A percentile compares a stretch with the other conserved stretches of the same genome.
phyloP scores from a whole-genome alignment of 2,888 invertebrate genomes.

The Phyto melanocephala region DNA sequence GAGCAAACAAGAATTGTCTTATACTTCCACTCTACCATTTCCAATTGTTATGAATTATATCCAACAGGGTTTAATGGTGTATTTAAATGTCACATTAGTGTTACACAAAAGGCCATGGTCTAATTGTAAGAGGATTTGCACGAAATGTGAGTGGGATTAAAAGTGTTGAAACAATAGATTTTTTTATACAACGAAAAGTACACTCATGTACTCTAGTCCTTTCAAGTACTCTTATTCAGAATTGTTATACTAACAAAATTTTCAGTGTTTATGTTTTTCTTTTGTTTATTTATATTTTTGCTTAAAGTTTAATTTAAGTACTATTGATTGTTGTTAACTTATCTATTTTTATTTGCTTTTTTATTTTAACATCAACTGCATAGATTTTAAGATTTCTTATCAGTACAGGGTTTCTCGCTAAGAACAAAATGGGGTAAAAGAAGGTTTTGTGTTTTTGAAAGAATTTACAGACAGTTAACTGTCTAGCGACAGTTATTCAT shows the following conservation, averaged over 20 bases:
- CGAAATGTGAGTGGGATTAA: conserved; percentile 39
- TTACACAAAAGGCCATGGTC: conserved; percentile 55
- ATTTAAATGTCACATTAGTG: conserved; percentile 58
- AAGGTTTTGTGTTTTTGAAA: too few species aligned
- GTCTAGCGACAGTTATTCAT: too few species aligned
- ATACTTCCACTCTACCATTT: neutral
- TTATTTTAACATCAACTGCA: neutral
- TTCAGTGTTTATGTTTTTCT: neutral
- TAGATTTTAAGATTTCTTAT: conserved; percentile 4
- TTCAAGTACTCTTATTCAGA: too few species aligned
- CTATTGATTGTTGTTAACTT: neutral
- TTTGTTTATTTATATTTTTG: neutral
- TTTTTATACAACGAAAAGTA: neutral
- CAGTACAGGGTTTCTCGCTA: too few species aligned
- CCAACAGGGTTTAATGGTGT: conserved; percentile 40
- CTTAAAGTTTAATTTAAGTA: neutral
- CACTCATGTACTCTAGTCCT: neutral
- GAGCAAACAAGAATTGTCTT: neutral
- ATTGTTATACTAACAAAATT: neutral
- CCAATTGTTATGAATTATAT: neutral
- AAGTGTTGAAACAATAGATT: conserved; percentile 38
- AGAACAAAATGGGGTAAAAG: too few species aligned
- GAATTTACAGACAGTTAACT: too few species aligned
- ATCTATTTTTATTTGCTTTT: neutral
- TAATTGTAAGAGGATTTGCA: conserved; percentile 56